phyloP scores from a whole-genome alignment of 1,140 invertebrate species.

The Helicoverpa zea region DNA sequence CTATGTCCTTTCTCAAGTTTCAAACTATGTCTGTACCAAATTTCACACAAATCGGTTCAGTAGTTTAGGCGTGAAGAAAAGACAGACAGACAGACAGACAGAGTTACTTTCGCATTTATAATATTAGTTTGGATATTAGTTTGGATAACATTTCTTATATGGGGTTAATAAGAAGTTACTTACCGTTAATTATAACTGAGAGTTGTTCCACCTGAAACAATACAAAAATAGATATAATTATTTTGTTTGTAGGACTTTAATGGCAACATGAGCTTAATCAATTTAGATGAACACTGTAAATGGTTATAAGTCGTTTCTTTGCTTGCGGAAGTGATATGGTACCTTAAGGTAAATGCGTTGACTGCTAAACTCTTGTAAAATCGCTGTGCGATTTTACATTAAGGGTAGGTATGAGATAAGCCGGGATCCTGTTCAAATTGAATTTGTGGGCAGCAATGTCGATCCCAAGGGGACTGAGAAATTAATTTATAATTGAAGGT shows the following conservation, averaged over 20 bases:
- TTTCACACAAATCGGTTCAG: no score
- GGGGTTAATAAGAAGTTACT: not conserved
- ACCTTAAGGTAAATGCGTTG: no score
- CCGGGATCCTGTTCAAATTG: conserved; percentile 42
- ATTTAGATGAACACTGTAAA: not conserved
- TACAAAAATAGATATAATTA: not conserved
- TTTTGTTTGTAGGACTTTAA: not conserved
- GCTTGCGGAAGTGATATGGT: no score
- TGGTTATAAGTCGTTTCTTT: not conserved
- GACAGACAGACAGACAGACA: no score
- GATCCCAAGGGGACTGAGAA: conserved; percentile 21
- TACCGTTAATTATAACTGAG: not conserved
- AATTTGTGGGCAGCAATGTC: conserved; percentile 24
- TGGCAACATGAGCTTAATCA: no score
- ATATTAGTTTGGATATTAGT: no score
- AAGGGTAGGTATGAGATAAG: conserved; percentile 23
- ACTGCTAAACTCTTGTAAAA: no score
- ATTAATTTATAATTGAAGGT: conserved; percentile 20
- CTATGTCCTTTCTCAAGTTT: no score
- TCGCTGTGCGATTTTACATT: not conserved
- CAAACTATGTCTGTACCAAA: no score
- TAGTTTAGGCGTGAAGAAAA: no score
- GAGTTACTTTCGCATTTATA: no score
- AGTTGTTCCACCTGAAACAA: conserved; percentile 25
- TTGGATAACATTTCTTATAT: no score